Percentiles rank a stretch among this genome's conserved stretches.
phyloP scores from a whole-genome alignment of 2,113 vertebrate species.

The Megaleporinus macrocephalus region DNA sequence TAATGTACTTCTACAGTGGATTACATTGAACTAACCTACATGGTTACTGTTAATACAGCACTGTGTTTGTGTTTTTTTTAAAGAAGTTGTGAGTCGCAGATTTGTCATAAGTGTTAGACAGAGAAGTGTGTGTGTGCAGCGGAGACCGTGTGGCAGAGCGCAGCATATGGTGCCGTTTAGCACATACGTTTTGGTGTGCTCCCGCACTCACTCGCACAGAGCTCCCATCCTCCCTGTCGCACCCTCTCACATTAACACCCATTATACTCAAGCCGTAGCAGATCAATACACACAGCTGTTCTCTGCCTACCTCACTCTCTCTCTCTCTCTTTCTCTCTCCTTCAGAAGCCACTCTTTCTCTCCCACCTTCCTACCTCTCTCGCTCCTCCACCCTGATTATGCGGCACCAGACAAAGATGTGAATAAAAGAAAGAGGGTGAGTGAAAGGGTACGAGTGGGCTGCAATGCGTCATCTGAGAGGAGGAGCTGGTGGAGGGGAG shows the following conservation, averaged over 20 bases:
- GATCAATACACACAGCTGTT: slow-evolving; percentile 47
- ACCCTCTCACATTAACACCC: slow-evolving; percentile 28
- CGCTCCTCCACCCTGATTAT: slow-evolving; percentile 1
- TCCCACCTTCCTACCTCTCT: slow-evolving; percentile 12
- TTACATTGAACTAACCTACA: neutral
- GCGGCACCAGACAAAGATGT: slow-evolving; percentile 24
- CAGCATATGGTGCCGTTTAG: slow-evolving; percentile 5
- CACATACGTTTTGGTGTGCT: neutral
- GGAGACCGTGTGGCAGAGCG: neutral
- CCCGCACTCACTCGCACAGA: neutral
- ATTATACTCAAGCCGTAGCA: slow-evolving; percentile 30
- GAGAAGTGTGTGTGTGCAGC: neutral
- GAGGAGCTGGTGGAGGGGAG: neutral
- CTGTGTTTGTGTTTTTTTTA: no score
- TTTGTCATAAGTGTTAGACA: neutral
- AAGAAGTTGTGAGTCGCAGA: neutral
- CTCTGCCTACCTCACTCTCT: neutral
- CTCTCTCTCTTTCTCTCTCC: neutral
- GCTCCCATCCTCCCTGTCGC: neutral
- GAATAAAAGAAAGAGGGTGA: neutral
- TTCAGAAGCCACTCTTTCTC: neutral
- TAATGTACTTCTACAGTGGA: neutral
- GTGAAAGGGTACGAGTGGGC: slow-evolving; percentile 15
- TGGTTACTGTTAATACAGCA: neutral
- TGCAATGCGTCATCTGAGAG: slow-evolving; percentile 21